A percentile compares a stretch with the other conserved stretches of the same genome.
Conservation (phyloP, 1,140 invertebrate genomes). For the Scaptomyza graminum region DNA sequence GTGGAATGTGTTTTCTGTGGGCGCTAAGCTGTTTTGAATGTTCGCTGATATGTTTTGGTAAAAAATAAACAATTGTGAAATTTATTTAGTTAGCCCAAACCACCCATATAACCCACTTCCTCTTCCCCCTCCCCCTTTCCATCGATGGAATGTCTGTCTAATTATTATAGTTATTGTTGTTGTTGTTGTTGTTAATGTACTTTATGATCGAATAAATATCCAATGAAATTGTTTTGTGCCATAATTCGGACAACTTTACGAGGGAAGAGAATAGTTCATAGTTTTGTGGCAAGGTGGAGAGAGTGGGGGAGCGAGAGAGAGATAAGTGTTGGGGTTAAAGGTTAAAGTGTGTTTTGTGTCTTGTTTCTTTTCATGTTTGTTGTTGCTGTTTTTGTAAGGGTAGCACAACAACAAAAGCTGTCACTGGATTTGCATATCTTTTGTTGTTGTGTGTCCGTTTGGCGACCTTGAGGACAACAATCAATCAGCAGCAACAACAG, state of each 20-base stretch:
- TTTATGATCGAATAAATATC: constrained; percentile 73
- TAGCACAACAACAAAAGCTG: constrained; percentile 21
- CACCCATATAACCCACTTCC: too few species aligned
- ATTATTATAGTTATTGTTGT: constrained; percentile 35
- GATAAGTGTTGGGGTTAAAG: not conserved
- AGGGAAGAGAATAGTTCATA: constrained; percentile 13
- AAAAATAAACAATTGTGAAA: constrained; percentile 78
- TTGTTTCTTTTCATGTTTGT: too few species aligned
- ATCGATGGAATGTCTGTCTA: constrained; percentile 52
- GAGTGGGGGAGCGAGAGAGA: not conserved
- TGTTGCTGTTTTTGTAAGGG: constrained; percentile 1
- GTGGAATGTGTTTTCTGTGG: constrained; percentile 53
- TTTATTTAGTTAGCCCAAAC: constrained; percentile 70
- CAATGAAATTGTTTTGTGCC: constrained; percentile 65
- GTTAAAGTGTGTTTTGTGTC: constrained; percentile 16
- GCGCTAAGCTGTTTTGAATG: constrained; percentile 68
- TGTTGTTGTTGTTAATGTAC: constrained; percentile 40
- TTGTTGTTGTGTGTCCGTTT: constrained; percentile 36
- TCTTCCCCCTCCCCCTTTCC: too few species aligned
- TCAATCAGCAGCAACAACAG: constrained; percentile 56
- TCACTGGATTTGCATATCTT: constrained; percentile 59
- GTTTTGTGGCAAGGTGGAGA: not conserved
- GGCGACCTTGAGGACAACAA: constrained; percentile 77
- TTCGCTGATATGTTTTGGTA: constrained; percentile 75
- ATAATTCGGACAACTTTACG: constrained; percentile 67